Conservation (phyloP, 64 coral and sea anemone species). For the Acropora tenuis region DNA sequence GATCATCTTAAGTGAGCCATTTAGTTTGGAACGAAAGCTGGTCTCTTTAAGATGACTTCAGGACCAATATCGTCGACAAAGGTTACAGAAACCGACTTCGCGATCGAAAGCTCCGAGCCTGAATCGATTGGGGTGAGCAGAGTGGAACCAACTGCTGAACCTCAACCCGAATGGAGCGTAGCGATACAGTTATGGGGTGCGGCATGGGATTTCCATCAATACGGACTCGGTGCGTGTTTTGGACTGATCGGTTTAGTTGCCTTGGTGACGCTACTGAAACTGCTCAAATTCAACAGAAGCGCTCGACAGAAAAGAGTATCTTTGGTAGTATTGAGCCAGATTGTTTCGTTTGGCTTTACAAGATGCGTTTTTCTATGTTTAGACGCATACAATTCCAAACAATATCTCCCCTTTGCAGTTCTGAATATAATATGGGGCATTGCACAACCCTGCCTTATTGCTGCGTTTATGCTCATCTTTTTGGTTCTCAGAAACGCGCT, state of each 20-base stretch:
- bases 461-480: conserved; percentile 50
- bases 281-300: not conserved
- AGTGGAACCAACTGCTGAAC: conserved; percentile 32
- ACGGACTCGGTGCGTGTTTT: conserved; percentile 44
- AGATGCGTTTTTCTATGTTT: conserved; percentile 36
- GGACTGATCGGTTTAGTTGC: conserved; percentile 7
- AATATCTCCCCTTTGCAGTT: not conserved
- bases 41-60: not conserved
- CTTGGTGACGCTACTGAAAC: not conserved
- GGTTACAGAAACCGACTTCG: not conserved
- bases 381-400: conserved; percentile 64
- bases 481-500: conserved; percentile 54
- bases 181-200: conserved; percentile 32
- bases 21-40: not conserved
- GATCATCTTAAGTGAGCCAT: not conserved
- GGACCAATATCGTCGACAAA: not conserved
- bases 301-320: conserved; percentile 47
- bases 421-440: conserved; percentile 57
- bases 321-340: conserved; percentile 7
- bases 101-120: not conserved
- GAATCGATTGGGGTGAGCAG: not conserved
- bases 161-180: conserved; percentile 37
- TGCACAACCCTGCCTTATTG: conserved; percentile 56
- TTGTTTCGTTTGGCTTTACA: conserved; percentile 17
- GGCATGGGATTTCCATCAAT: conserved; percentile 59